Evolutionary conservation across 2,888 invertebrate species (phyloP).

Genomic region (Operophtera brumata): DNA sequence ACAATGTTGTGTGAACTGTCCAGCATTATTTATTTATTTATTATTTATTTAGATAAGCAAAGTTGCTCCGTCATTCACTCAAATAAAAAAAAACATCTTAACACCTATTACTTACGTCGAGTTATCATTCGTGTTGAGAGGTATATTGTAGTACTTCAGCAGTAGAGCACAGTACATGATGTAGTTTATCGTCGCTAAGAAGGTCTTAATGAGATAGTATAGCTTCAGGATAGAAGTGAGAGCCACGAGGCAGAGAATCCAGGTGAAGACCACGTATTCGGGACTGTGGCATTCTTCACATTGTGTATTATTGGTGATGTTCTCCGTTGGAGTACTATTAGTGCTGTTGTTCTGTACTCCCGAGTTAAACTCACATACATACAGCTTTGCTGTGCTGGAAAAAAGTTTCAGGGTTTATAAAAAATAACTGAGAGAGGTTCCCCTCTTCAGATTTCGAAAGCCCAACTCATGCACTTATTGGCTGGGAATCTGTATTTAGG

Average conservation of each 20-base stretch:
- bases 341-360: not conserved
- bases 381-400: conserved; percentile 67
- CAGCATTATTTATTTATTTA: no score
- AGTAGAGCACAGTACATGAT: conserved; percentile 87
- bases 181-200: conserved; percentile 88
- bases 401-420: not conserved
- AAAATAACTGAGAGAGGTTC: no score
- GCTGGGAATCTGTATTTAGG: no score
- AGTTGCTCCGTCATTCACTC: no score
- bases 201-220: conserved; percentile 92
- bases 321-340: conserved; percentile 3
- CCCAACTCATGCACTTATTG: no score
- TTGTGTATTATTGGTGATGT: not conserved
- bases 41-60: no score
- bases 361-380: conserved; percentile 52
- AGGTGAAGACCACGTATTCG: conserved; percentile 96
- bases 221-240: conserved; percentile 95
- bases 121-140: conserved; percentile 61
- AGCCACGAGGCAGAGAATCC: conserved; percentile 95
- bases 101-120: no score
- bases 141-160: conserved; percentile 76
- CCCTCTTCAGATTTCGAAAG: no score
- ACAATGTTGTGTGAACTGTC: no score
- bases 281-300: conserved; percentile 82
- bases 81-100: no score